Base-by-base conservation (phyloP, 2,113 vertebrate genomes). In the Willisornis vidua region DNA sequence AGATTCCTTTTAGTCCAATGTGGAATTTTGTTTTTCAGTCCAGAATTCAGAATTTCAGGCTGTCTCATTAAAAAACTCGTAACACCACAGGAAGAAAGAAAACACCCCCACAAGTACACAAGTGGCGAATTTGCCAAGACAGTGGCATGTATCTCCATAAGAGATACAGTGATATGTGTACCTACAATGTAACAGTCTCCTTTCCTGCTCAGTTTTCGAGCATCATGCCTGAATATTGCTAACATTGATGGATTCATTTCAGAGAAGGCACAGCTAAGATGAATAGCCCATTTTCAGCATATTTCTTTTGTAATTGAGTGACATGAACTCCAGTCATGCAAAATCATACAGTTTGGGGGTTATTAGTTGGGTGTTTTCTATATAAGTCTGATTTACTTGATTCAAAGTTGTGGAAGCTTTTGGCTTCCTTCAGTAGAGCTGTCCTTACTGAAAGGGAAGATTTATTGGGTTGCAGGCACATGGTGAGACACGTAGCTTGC, bases 71-170 rank as follows among this genome's bases (percentile, higher is more conserved):
- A 73, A 46, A 39, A 26, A 1, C 2, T 6, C 28, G 17, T 17
- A 52, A 26, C 28, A 73, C 14, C 12, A 57, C 3, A 55, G 19
- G 39, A n/a, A 86, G 19, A 76, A 81, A 71, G 7, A 6, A 24
- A 68, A 77, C 67, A 33, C 0, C 2, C 10, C 43, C 12, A 13
- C 29, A 94, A 96, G 45, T 45, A 92, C 66, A 66, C 11, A 74
- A 84, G 65, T 72, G 66, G 67, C 92, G 79, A 87, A 88, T 88
- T 91, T 91, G 78, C 48, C 61, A 91, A 63, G 61, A 67, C 85
- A 85, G 71, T 74, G 63, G 49, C 35, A 81, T 52, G 5, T 54
- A 81, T 89, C 85, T 91, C 35, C 73, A 4, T 5, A 10, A 66
- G n/a, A 29, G 39, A 35, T 20, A 14, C 79, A 45, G 8, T 52